These are phyloP conservation scores for Champsocephalus gunnari DNA, from an alignment of 2,797 vertebrate genomes.

Conservation along the genomic window DNA sequence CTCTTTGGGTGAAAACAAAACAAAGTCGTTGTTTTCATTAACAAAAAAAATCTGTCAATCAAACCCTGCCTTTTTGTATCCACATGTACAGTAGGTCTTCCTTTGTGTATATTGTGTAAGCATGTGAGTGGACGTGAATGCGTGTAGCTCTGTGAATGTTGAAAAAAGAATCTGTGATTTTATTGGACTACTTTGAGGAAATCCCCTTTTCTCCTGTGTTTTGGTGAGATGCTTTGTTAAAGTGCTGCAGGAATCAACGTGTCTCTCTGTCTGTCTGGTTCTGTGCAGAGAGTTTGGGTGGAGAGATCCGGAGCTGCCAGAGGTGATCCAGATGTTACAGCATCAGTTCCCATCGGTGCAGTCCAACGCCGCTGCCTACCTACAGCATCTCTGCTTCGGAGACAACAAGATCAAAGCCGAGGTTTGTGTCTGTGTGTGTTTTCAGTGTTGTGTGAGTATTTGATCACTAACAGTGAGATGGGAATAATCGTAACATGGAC, in stretches of 20 bases:
- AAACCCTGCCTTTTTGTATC: constrained; percentile 4
- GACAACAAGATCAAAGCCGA: constrained; percentile 99
- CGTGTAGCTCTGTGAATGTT: constrained; percentile 16
- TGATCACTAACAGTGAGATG: constrained; percentile 20
- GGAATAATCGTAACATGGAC: constrained; percentile 10
- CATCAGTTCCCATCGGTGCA: constrained; percentile 98
- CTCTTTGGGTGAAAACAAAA: constrained; percentile 21
- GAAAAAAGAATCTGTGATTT: constrained; percentile 27
- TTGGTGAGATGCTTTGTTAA: constrained; percentile 36
- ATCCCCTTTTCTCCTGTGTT: constrained; percentile 27
- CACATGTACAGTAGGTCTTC: not conserved
- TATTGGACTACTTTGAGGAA: constrained; percentile 41
- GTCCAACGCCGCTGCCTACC: constrained; percentile 96
- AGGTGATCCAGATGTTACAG: constrained; percentile 98
- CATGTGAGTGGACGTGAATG: constrained; percentile 5
- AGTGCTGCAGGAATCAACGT: constrained; percentile 49
- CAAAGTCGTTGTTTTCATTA: constrained; percentile 44
- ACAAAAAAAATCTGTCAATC: constrained; percentile 13
- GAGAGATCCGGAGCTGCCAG: constrained; percentile 97
- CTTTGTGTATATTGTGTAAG: not conserved
- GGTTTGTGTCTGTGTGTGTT: constrained; percentile 72
- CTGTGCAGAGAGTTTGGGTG: constrained; percentile 94
- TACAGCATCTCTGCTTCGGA: constrained; percentile 97
- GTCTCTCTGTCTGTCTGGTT: constrained; percentile 51
- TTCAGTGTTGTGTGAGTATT: constrained; percentile 5